Base-by-base conservation (phyloP, 2,888 invertebrate genomes). In the Mesopsocus fuscifrons region DNA sequence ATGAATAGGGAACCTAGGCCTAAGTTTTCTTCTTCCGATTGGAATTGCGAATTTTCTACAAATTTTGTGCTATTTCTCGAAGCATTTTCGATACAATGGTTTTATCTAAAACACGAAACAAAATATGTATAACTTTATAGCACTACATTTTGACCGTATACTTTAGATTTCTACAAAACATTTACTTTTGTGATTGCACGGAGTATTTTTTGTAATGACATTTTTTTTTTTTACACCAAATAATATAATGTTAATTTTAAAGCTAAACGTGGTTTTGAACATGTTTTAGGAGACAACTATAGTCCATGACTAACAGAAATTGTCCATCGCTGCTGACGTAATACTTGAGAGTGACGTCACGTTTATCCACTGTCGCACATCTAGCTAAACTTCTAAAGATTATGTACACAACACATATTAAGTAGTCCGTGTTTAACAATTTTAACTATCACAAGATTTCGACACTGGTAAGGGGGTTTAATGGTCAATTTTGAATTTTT, bases 1-100 rank as follows among this genome's bases (percentile, higher is more conserved):
- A 20, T 18, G 38, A 38, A 20, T 38, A 38, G 38, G 38, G 38
- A 38, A 38, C 38, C 21, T 38, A 38, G 38, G 20, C 38, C 38
- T 38, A 38, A 15, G 20, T 18, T 13, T 20, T 38, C 20, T 13
- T 17, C 21, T 18, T 5, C 5, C 16, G 20, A 38, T 18, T 20
- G 20, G 20, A 38, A 38, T 38, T 17, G 5, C n/a, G 13, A 18
- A 20, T 38, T 38, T 38, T 26, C 6, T 26, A 26, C 26, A 26
- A 6, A 26, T 26, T n/a, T 38, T 38, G 38, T 38, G 38, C 38
- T 38, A 38, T 38, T 38, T 38, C 13, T 38, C 17, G 20, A 34
- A 38, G 38, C 38, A 38, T 18, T 38, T 38, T 38, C 5, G 4
- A 17, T 38, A 17, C 26, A 26, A 9, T 26, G 26, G 11, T 38